A percentile compares a stretch with the other conserved stretches of the same genome.
Evolutionary conservation across 2,797 vertebrate genomes (phyloP).

Genomic region (Gymnocypris eckloni): DNA sequence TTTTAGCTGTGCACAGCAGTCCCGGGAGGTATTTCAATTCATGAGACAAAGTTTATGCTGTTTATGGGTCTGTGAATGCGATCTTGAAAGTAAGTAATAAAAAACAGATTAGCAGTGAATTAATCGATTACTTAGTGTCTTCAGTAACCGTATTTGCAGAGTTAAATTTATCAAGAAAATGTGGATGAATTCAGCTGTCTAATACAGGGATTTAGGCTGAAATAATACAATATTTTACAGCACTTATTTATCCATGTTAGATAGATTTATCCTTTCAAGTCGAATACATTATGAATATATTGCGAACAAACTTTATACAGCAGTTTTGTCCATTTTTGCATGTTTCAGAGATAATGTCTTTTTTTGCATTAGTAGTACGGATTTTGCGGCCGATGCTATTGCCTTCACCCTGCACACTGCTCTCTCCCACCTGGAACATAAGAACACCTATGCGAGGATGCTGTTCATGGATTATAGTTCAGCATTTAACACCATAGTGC

Average conservation of each 20-base stretch:
- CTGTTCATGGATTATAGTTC: no score
- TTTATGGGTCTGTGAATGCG: neutral
- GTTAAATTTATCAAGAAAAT: neutral
- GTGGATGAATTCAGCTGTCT: neutral
- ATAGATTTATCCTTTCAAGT: neutral
- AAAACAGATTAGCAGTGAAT: slow-evolving; percentile 18
- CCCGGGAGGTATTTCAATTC: slow-evolving; percentile 15
- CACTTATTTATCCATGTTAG: neutral
- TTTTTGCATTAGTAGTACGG: neutral
- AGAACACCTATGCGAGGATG: no score
- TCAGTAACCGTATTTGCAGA: neutral
- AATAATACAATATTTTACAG: neutral
- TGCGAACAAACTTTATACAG: neutral
- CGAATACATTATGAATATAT: neutral
- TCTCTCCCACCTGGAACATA: no score
- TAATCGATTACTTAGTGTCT: neutral
- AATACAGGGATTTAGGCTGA: neutral
- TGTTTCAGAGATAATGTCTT: neutral
- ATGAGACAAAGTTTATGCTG: slow-evolving; percentile 1
- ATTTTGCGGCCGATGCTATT: neutral
- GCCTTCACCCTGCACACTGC: no score
- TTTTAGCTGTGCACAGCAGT: neutral
- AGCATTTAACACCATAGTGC: no score
- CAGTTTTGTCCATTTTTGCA: neutral
- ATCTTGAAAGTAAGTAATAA: slow-evolving; percentile 4